These are phyloP conservation scores for Aphidius ervi DNA, from an alignment of 1,140 invertebrate species.

Conservation along the genomic window DNA sequence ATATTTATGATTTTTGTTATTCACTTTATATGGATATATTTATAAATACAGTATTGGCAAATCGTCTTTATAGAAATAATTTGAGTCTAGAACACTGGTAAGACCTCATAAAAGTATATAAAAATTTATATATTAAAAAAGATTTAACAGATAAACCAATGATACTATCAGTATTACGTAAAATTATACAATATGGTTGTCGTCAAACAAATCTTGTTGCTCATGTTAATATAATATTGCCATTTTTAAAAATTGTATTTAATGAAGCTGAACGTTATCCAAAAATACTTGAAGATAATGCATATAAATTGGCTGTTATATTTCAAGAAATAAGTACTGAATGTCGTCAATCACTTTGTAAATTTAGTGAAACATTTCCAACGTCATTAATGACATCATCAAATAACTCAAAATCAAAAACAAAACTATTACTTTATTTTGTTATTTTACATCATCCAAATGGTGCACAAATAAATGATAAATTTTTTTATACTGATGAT, in stretches of 20 bases:
- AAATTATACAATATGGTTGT: conserved; percentile 35
- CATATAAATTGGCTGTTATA: conserved; percentile 32
- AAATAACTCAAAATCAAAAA: conserved; percentile 31
- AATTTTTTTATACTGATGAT: conserved; percentile 30
- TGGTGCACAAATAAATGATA: conserved; percentile 26
- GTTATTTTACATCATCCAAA: conserved; percentile 41
- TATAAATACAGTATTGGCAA: conserved; percentile 31
- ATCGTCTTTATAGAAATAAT: conserved; percentile 27
- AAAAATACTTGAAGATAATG: conserved; percentile 24
- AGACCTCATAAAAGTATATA: conserved; percentile 31
- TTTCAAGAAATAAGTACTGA: conserved; percentile 37
- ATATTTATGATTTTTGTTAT: conserved; percentile 29
- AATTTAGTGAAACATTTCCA: conserved; percentile 34
- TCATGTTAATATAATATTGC: conserved; percentile 3
- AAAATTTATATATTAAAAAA: conserved; percentile 26
- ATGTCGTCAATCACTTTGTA: conserved; percentile 33
- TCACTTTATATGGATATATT: conserved; percentile 34
- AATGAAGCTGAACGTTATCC: conserved; percentile 22
- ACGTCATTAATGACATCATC: conserved; percentile 21
- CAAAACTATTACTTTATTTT: conserved; percentile 35
- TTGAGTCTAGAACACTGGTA: conserved; percentile 32
- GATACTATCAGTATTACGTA: conserved; percentile 28
- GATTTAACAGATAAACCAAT: conserved; percentile 2
- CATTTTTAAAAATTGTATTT: conserved; percentile 29
- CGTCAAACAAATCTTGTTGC: conserved; percentile 25